phyloP scores from a whole-genome alignment of 1,140 invertebrate species.

The Acromyrmex heyeri region DNA sequence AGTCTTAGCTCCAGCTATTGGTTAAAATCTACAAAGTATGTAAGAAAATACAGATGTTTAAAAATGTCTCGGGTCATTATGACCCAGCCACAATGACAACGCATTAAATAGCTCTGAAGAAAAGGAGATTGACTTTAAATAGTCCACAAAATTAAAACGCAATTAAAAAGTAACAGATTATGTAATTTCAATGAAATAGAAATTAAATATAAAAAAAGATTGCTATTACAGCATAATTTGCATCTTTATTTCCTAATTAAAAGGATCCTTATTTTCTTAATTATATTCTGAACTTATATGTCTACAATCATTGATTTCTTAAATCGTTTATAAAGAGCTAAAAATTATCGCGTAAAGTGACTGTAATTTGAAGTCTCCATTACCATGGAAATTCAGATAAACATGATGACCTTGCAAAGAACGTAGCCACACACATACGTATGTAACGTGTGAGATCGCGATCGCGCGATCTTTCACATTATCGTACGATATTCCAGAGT shows the following conservation, averaged over 20 bases:
- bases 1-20: too few relatives aligned
- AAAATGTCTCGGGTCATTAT: too few relatives aligned
- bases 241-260: not conserved
- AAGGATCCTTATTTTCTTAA: not conserved
- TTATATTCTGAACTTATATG: not conserved
- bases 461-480: conserved; percentile 15
- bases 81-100: too few relatives aligned
- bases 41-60: too few relatives aligned
- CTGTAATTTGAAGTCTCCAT: not conserved
- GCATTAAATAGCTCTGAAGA: not conserved
- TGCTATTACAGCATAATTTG: not conserved
- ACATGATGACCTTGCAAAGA: not conserved
- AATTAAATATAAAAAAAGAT: not conserved
- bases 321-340: not conserved
- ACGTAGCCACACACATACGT: not conserved
- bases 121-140: not conserved
- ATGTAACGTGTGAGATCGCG: not conserved
- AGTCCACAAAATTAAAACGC: not conserved
- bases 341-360: not conserved
- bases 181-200: not conserved
- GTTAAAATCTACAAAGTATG: too few relatives aligned
- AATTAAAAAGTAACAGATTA: not conserved
- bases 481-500: conserved; percentile 29
- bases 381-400: not conserved
- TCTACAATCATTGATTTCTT: not conserved